These are phyloP conservation scores for Pyrrhia umbra DNA, from an alignment of 2,888 invertebrate genomes.

Conservation along the genomic window DNA sequence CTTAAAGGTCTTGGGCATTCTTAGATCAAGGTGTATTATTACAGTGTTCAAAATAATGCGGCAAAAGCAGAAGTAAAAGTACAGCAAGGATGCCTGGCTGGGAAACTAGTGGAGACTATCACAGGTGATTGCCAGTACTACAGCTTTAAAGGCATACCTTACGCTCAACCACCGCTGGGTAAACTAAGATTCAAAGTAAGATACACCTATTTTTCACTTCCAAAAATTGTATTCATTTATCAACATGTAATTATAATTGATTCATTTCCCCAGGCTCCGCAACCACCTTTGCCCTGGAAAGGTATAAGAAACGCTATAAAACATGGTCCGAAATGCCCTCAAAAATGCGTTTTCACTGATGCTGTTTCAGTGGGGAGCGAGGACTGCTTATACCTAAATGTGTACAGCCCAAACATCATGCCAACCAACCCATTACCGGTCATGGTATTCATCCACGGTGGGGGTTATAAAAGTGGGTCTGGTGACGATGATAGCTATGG, in stretches of 20 bases:
- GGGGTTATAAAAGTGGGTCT: slow-evolving; percentile 71
- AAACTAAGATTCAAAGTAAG: slow-evolving; percentile 84
- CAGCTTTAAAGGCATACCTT: slow-evolving; percentile 84
- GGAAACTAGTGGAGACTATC: slow-evolving; percentile 53
- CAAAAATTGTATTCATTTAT: no score
- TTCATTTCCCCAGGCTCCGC: slow-evolving; percentile 72
- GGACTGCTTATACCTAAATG: slow-evolving; percentile 75
- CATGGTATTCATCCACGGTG: slow-evolving; percentile 77
- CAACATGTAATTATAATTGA: no score
- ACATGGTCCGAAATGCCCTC: slow-evolving; percentile 71
- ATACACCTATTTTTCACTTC: no score
- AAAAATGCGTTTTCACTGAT: slow-evolving; percentile 64
- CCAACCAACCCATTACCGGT: slow-evolving; percentile 66
- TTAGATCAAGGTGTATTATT: neutral
- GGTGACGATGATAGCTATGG: slow-evolving; percentile 70
- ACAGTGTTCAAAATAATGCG: slow-evolving; percentile 5
- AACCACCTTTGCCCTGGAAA: slow-evolving; percentile 68
- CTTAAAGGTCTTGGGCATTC: no score
- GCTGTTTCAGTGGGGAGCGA: slow-evolving; percentile 64
- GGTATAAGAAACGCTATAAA: slow-evolving; percentile 67
- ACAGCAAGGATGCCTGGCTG: slow-evolving; percentile 67
- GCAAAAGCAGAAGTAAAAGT: slow-evolving; percentile 63
- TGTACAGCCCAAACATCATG: slow-evolving; percentile 69
- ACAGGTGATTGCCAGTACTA: slow-evolving; percentile 64
- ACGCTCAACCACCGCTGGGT: slow-evolving; percentile 84